Evolutionary conservation across 2,113 vertebrate genomes (phyloP), one percentile per base, ranked within the genome.

Genomic region (Heteronetta atricapilla): DNA sequence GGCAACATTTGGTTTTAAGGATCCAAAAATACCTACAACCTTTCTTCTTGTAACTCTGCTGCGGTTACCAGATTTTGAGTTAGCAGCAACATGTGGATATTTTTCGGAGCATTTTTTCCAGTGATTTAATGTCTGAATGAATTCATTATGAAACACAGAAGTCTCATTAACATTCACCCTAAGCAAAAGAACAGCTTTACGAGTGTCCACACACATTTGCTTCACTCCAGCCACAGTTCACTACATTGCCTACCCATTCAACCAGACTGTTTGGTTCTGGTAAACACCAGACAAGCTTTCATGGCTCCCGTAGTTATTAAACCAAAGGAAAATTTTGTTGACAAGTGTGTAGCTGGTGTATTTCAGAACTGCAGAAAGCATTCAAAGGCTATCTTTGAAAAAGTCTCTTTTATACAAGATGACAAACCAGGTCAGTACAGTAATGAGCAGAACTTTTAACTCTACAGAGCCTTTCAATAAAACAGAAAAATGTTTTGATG

Each of bases 211-310:
- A 83, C 53, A 42, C 75, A 93, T 88, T 79, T 87, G 80, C 31
- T 44, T 94, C 82, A 88, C 84, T 79, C 69, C 73, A 88, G 80
- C 76, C 62, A 69, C 0, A 4, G 90, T 64, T 96, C 91, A 84
- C 68, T 89, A 90, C 83, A 52, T 76, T 81, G 55, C 90, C 48
- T 82, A 69, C 69, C 86, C 84, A 75, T 75, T 95, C 60, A 62
- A 53, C 29, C 66, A 92, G 85, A 88, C 92, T 89, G 48, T 93
- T 96, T 95, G 93, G 87, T 97, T 89, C 93, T 93, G 92, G 86
- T 92, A 94, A 97, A 94, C 82, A 94, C 7, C 3, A 4, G 79
- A 86, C 31, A 69, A 82, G 28, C 84, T 82, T 89, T 89, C 82
- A 60, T 92, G 75, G 86, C 77, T 89, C 86, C 56, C 60, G 26